Conservation (phyloP, 2,888 invertebrate genomes). For the Mesorhabditis sp. region DNA sequence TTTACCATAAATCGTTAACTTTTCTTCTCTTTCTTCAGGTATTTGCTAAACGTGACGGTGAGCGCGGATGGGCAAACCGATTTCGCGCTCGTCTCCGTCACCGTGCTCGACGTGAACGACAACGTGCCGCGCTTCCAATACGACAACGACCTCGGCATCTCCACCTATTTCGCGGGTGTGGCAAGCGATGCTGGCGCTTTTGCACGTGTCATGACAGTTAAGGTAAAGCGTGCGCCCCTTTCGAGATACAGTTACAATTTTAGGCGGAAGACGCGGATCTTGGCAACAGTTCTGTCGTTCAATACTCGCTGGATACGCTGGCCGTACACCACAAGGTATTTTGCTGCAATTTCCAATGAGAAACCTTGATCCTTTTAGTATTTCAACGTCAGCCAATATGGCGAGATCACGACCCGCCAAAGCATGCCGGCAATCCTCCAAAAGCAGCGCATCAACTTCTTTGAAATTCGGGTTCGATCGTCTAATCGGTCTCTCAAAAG, state of each 20-base stretch:
- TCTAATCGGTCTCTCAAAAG: neutral
- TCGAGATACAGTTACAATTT: conserved; percentile 7
- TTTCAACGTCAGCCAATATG: conserved; percentile 46
- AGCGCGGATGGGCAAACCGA: conserved; percentile 48
- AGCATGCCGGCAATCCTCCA: conserved; percentile 44
- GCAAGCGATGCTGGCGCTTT: conserved; percentile 41
- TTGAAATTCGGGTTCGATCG: conserved; percentile 36
- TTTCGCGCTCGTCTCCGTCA: conserved; percentile 48
- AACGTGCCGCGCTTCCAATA: conserved; percentile 79
- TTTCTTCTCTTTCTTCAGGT: conserved; percentile 33
- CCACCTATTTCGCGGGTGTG: conserved; percentile 51
- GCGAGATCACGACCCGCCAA: conserved; percentile 49
- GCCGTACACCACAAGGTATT: conserved; percentile 30
- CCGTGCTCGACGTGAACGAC: conserved; percentile 78
- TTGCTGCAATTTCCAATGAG: neutral
- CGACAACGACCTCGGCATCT: conserved; percentile 41
- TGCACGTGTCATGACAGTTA: conserved; percentile 43
- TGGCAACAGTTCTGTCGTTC: conserved; percentile 76
- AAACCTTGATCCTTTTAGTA: conserved; percentile 29
- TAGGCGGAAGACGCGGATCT: conserved; percentile 83
- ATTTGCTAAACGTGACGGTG: conserved; percentile 54
- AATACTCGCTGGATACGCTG: conserved; percentile 68
- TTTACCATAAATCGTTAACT: neutral
- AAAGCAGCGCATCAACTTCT: conserved; percentile 35
- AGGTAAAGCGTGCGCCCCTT: conserved; percentile 22